These are phyloP conservation scores for Chaetodon auriga DNA, from an alignment of 2,113 vertebrate genomes.

Conservation along the genomic window DNA sequence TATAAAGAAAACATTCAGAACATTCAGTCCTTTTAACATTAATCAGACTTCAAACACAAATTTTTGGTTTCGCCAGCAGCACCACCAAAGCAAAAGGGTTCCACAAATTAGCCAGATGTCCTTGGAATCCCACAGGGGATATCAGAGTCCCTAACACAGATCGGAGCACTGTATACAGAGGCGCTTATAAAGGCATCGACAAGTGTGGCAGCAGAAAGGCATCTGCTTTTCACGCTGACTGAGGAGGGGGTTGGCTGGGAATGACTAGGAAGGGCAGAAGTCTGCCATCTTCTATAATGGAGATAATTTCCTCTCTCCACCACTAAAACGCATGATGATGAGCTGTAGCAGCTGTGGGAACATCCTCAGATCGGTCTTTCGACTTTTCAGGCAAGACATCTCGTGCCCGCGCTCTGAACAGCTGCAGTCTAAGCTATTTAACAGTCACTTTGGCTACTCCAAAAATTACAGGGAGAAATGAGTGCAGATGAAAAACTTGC, in stretches of 20 bases:
- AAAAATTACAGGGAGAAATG: slow-evolving; percentile 20
- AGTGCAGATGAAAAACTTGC: slow-evolving; percentile 18
- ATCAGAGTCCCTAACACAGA: slow-evolving; percentile 38
- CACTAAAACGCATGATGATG: slow-evolving; percentile 50
- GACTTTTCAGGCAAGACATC: slow-evolving; percentile 43
- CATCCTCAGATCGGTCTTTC: slow-evolving; percentile 47
- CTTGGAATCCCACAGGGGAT: slow-evolving; percentile 54
- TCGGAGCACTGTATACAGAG: slow-evolving; percentile 46
- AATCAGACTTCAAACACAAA: slow-evolving; percentile 24
- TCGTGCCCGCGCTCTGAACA: slow-evolving; percentile 39
- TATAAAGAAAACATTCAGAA: slow-evolving; percentile 5
- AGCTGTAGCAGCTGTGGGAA: slow-evolving; percentile 69
- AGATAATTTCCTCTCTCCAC: slow-evolving; percentile 63
- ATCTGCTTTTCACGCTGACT: slow-evolving; percentile 59
- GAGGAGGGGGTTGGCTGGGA: slow-evolving; percentile 56
- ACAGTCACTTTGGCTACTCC: slow-evolving; percentile 30
- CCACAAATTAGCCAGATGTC: slow-evolving; percentile 73
- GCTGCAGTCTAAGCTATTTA: slow-evolving; percentile 56
- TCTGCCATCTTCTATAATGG: slow-evolving; percentile 55
- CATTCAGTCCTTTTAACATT: background rate
- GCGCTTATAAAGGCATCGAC: slow-evolving; percentile 21
- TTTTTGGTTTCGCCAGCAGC: slow-evolving; percentile 30
- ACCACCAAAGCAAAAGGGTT: slow-evolving; percentile 38
- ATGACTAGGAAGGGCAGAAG: slow-evolving; percentile 42
- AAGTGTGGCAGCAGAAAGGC: slow-evolving; percentile 39